Evolutionary conservation across 2,888 invertebrate genomes (phyloP), one percentile per base, ranked within the genome.

Genomic region (Julus scandinavius): DNA sequence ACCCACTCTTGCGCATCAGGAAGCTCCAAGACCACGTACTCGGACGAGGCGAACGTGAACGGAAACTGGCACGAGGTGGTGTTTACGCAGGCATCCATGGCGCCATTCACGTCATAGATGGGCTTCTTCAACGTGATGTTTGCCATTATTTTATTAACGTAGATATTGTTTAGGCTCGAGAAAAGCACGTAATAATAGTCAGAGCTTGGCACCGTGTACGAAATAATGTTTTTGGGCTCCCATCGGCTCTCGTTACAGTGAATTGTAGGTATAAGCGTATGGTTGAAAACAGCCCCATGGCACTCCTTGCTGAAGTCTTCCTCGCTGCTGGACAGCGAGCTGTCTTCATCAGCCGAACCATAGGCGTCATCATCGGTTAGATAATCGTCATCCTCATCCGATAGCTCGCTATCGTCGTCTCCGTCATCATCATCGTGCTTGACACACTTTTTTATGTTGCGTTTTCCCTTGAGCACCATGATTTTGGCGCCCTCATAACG

Each of bases 141-240:
- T 0, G 96, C 95, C 38, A 95, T 93, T 50, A 96, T 94, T 91
- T 94, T 95, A 92, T 96, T 96, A 9, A 89, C 89, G 15, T 90
- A 84, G 93, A 91, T 95, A 95, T 0, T 96, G 91, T 96, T 96
- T 91, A 96, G 96, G 7, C 96, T 96, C 92, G 95, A 96, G 93
- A 96, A 96, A 0, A 96, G 95, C 93, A 96, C 96, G 93, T 96
- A 96, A 91, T 96, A 96, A 92, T 96, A 96, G 9, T 96, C 96
- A 90, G 96, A 95, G 0, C 94, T 93, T 87, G 96, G 95, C 0
- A 96, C 95, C 90, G 95, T 95, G 92, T 90, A 93, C 1, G 91
- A 87, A 29, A 90, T 88, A 83, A 90, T 86, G 87, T 90, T 89
- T 54, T 87, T 89, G 9, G 89, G 85, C 13, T 90, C 91, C 0